Base-by-base conservation (phyloP, 2,797 vertebrate genomes). In the Karalla daura region DNA sequence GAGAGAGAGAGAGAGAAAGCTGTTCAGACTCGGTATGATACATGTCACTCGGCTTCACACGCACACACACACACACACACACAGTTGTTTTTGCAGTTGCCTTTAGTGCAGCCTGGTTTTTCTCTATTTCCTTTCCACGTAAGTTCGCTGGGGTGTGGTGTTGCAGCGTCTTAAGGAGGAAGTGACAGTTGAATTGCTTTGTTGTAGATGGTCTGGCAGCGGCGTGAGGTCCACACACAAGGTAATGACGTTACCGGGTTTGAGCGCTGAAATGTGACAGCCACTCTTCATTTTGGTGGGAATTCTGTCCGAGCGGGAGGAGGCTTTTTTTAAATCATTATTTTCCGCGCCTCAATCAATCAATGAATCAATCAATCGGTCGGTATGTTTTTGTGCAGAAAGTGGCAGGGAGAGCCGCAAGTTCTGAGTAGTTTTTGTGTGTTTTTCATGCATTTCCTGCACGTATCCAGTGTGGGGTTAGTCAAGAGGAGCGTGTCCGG, bases 81-180 rank as follows among this genome's bases (percentile, higher is more conserved):
- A 59, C 8, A 50, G 47, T 71, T 86, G 72, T 76, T 81, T 80
- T 78, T 81, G 65, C 60, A 64, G 39, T 78, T 70, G 18, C 62
- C 51, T 83, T 74, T 74, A 58, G 74, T 70, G 41, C 68, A 52
- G 20, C 28, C n/a, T 4, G 23, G 17, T 45, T 65, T 76, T 70
- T 82, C 55, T 84, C 62, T 71, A 56, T 62, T 83, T 88, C 83
- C 80, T 74, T 79, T 88, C 63, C 63, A 72, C 52, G 63, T 89
- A 74, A 77, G 72, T 66, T 83, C 54, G 63, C 18, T 17, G 49
- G 84, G 80, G 86, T 89, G 89, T 79, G 88, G 81, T 63, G 74
- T 67, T 39, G 50, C 63, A 73, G 58, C 3, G 17, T 51, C 69
- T 77, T 25, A 39, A 77, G 62, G 24, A 80, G 78, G 88, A 87